A percentile compares a stretch with the other conserved stretches of the same genome.
These are phyloP conservation scores for Paramormyrops kingsleyae DNA, from an alignment of 2,113 vertebrate genomes.

Conservation along the genomic window DNA sequence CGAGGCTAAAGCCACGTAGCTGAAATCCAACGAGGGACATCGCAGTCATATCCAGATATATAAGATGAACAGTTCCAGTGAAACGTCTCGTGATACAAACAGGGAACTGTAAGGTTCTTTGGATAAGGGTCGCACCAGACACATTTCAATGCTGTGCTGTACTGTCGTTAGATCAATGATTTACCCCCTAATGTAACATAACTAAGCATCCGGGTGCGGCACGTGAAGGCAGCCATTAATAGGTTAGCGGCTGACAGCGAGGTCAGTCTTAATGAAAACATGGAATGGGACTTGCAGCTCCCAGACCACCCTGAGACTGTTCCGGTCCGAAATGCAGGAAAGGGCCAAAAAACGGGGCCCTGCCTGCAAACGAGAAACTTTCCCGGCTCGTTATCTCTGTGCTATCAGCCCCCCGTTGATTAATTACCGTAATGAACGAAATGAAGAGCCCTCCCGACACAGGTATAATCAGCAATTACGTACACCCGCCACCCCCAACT, in stretches of 20 bases:
- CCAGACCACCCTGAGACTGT: neutral
- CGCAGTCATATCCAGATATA: neutral
- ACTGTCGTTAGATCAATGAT: neutral
- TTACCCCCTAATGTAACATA: neutral
- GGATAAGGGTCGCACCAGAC: neutral
- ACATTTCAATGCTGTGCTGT: neutral
- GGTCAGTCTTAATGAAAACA: neutral
- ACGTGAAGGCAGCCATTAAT: neutral
- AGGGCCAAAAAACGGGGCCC: neutral
- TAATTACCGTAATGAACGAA: constrained; percentile 20
- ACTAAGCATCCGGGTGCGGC: neutral
- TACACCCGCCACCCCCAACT: neutral
- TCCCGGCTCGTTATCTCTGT: neutral
- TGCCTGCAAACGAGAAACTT: neutral
- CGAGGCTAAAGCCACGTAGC: neutral
- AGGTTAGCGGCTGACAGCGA: neutral
- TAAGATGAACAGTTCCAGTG: neutral
- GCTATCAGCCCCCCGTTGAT: constrained; percentile 15
- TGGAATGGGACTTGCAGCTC: neutral
- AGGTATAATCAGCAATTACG: constrained; percentile 9
- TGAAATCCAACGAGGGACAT: neutral
- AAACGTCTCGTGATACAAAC: neutral
- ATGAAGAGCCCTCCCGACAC: constrained; percentile 9
- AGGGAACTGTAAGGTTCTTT: neutral
- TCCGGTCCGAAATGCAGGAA: neutral